Evolutionary conservation across 2,888 invertebrate genomes (phyloP), one percentile per base, ranked within the genome.

Genomic region (Phoenoteleia sp.): DNA sequence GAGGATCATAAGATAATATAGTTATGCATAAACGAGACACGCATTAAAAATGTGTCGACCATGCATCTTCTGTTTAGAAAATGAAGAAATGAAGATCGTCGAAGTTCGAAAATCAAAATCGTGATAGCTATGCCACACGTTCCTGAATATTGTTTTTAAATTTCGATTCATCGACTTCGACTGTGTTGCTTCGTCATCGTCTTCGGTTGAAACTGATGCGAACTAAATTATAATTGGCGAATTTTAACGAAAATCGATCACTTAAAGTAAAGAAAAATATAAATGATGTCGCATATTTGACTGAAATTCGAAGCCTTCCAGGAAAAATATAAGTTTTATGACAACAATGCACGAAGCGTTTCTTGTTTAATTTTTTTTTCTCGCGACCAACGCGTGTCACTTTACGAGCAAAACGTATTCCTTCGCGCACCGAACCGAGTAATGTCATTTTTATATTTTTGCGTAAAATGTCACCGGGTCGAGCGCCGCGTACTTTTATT

Each of bases 1-100:
- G 92, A 92, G 92, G 87, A 90, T 90, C 89, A 90, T 92, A 92
- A 92, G 92, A 91, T 92, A 92, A 92, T 92, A 91, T 89, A 90
- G 89, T 90, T 88, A 87, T 72, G 80, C 25, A 80, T 77, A 84
- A 77, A 62, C 56, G 27, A 39, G 4, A 64, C 58, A 82, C 66
- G 45, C 25, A 29, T 45, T 56, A 36, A 42, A 56, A 58, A 60
- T 54, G 75, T 72, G 80, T 17, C n/a, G n/a, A 56, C 71, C 33
- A n/a, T 45, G 49, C 36, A 75, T 62, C 27, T 67, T 52, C 25
- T 9, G 56, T 72, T 72, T 66, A 42, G 42, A 36, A 58, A 11
- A 23, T 21, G 52, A 58, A 39, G 62, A 56, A 23, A 6, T 56
- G 13, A 76, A 52, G 29, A 47, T 29, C 25, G 54, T 62, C 58